Conservation (phyloP, 2,797 vertebrate genomes). For the Apodemus agrarius region DNA sequence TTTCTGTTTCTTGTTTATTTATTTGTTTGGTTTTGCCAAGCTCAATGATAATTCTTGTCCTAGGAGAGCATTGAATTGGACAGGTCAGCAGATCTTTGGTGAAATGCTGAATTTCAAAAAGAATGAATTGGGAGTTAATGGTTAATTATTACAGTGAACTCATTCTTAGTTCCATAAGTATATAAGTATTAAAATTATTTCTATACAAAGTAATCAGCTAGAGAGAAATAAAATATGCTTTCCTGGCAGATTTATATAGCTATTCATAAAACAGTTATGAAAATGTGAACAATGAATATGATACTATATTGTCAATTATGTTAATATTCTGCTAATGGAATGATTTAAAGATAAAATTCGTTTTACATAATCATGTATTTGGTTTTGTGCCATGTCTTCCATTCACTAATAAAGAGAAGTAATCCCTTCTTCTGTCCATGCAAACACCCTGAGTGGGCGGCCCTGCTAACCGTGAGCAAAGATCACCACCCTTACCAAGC, state of each 20-base stretch:
- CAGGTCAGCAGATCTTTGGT: not conserved
- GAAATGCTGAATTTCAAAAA: conserved; percentile 44
- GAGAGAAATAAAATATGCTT: conserved; percentile 18
- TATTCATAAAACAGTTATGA: conserved; percentile 44
- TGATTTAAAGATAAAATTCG: conserved; percentile 45
- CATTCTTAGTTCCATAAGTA: conserved; percentile 31
- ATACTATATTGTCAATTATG: conserved; percentile 39
- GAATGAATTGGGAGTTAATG: conserved; percentile 14
- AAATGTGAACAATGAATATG: conserved; percentile 21
- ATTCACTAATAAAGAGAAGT: not conserved
- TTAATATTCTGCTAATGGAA: conserved; percentile 53
- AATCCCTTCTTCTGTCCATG: not conserved
- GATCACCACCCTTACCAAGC: not conserved
- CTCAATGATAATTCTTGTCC: not conserved
- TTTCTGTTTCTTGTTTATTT: not conserved
- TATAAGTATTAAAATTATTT: conserved; percentile 61
- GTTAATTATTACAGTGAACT: conserved; percentile 23
- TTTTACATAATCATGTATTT: conserved; percentile 25
- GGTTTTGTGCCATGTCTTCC: not conserved
- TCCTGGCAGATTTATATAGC: conserved; percentile 46
- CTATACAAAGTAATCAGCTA: conserved; percentile 15
- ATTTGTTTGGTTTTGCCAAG: not conserved
- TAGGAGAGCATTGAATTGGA: conserved; percentile 24
- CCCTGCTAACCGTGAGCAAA: not conserved
- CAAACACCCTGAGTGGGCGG: not conserved